Base-by-base conservation (phyloP, 2,888 invertebrate species). In the Tachina lurida region DNA sequence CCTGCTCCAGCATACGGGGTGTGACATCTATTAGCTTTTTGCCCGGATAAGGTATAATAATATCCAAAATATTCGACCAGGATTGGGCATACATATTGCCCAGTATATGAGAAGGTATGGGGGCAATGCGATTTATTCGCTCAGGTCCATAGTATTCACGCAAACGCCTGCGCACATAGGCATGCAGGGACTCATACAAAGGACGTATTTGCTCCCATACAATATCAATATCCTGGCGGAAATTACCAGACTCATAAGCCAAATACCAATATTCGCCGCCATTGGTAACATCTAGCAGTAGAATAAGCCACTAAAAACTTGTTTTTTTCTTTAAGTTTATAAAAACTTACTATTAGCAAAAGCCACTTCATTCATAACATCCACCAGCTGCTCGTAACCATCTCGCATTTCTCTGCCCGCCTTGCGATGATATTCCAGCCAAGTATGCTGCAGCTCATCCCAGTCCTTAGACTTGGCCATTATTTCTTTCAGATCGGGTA, bases 1-100 rank as follows among this genome's bases (percentile, higher is more conserved):
- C 97, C 95, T 98, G 96, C 89, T 95, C 94, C 39, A 94, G 91
- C 97, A 98, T 97, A 91, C 96, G 96, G 1, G 95, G 95, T 0
- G 97, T 96, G 0, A 98, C 96, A 92, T 98, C 98, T 8, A 97
- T 94, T 87, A 96, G 95, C 78, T 95, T 95, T 90, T 97, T 96
- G 19, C 97, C 97, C 1, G 97, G 97, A 92, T 97, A 98, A 0
- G 98, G 97, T 87, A 96, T 95, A 0, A 97, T 95, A 58, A 96
- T 93, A 84, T 97, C 97, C 84, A 96, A 94, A 22, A 97, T 96
- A 87, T 97, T 97, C 0, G 95, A 94, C 97, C 97, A 98, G 62
- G 96, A 95, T 92, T 98, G 97, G 0, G 95, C 97, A 96, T 97
- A 98, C 96, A 98, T 97, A 90, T 97, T 97, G 0, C 98, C 97